phyloP scores from a whole-genome alignment of 1,140 invertebrate species.

The Drosophila watanabei region DNA sequence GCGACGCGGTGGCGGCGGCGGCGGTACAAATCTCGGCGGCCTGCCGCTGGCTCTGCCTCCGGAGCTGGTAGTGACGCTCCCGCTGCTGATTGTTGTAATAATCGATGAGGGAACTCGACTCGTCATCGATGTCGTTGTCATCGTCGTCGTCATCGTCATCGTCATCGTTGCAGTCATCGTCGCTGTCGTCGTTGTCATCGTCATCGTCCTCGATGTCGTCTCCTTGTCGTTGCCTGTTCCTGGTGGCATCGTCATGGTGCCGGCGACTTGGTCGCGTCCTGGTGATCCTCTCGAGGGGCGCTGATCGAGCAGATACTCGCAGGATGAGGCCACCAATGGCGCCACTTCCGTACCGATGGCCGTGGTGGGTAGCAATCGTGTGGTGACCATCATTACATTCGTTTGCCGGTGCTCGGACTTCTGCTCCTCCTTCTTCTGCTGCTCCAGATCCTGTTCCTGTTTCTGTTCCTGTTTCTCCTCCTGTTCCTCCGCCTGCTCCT shows the following conservation, averaged over 20 bases:
- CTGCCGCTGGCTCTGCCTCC: constrained; percentile 70
- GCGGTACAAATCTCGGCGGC: constrained; percentile 80
- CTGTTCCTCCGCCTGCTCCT: no score
- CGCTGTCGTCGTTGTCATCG: constrained; percentile 20
- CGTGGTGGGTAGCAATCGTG: constrained; percentile 67
- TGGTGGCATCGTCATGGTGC: constrained; percentile 25
- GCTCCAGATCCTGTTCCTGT: neutral
- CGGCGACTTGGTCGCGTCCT: constrained; percentile 15
- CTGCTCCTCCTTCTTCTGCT: constrained; percentile 7
- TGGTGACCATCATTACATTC: constrained; percentile 56
- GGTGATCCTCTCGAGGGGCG: constrained; percentile 44
- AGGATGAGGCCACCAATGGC: constrained; percentile 73
- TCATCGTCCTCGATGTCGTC: constrained; percentile 38
- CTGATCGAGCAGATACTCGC: constrained; percentile 85
- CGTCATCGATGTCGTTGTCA: constrained; percentile 45
- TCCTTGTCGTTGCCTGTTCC: constrained; percentile 2
- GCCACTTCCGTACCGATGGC: constrained; percentile 53
- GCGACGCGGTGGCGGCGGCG: constrained; percentile 82
- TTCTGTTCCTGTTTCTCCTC: neutral
- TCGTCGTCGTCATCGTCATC: constrained; percentile 34
- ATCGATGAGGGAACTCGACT: constrained; percentile 78
- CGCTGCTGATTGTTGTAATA: constrained; percentile 85
- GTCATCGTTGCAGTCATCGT: neutral
- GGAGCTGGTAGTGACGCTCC: constrained; percentile 78
- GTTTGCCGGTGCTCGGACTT: constrained; percentile 39